phyloP scores from a whole-genome alignment of 2,797 vertebrate species.

The Calcarius lapponicus region DNA sequence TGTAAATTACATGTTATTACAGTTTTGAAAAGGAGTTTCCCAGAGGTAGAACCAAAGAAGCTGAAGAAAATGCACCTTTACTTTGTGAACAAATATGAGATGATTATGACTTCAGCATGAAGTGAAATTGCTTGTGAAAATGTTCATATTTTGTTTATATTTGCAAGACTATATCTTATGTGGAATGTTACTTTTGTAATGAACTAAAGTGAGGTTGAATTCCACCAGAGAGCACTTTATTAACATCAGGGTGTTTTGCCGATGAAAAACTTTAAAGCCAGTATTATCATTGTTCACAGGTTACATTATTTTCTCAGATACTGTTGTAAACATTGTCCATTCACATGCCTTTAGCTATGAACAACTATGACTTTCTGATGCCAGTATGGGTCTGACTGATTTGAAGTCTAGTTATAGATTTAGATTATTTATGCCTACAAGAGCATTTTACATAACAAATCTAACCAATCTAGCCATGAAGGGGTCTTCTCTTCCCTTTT shows the following conservation, averaged over 20 bases:
- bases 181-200: neutral
- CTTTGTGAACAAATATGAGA: neutral
- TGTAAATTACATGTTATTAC: neutral
- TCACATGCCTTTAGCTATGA: neutral
- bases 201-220: neutral
- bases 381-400: neutral
- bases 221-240: neutral
- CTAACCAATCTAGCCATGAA: neutral
- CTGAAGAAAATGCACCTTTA: neutral
- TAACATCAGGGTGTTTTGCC: neutral
- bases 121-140: neutral
- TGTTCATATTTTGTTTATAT: neutral
- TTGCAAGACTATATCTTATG: neutral
- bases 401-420: neutral
- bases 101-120: neutral
- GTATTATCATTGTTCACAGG: neutral
- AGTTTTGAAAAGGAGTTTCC: neutral
- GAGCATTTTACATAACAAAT: neutral
- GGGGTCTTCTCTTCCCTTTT: neutral
- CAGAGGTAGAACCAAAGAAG: neutral
- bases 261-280: neutral
- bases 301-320: neutral
- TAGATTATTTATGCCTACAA: neutral
- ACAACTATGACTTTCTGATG: neutral
- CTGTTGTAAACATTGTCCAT: neutral